Evolutionary conservation across 1,140 invertebrate species (phyloP).

Genomic region (Caligus rogercresseyi): DNA sequence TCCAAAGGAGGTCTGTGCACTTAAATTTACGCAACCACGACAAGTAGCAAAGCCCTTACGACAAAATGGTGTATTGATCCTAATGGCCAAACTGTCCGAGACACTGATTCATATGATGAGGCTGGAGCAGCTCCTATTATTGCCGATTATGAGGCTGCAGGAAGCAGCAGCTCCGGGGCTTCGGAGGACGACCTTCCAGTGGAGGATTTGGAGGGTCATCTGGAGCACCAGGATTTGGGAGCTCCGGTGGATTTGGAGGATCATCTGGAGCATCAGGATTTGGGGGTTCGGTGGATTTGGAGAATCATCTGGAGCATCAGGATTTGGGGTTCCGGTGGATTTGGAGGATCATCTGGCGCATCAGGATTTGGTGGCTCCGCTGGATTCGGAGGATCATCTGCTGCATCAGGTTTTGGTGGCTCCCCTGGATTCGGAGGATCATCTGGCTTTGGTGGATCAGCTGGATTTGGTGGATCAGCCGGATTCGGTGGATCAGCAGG

Average conservation of each 20-base stretch:
- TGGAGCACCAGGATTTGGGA: neutral
- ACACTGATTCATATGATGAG: neutral
- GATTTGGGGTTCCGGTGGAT: neutral
- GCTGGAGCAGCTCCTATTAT: neutral
- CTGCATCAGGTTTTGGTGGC: neutral
- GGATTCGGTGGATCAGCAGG: neutral
- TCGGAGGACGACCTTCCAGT: neutral
- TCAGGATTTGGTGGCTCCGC: neutral
- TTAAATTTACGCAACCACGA: constrained; percentile 16
- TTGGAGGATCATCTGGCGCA: neutral
- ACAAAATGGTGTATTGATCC: constrained; percentile 19
- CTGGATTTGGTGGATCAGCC: neutral
- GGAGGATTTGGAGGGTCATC: neutral
- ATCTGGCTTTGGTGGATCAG: neutral
- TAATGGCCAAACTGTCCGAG: neutral
- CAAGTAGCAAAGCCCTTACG: constrained; percentile 10
- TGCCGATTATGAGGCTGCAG: neutral
- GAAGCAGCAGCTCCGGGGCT: neutral
- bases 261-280: neutral
- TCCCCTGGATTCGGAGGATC: neutral
- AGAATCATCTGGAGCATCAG: neutral
- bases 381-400: neutral
- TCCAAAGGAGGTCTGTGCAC: constrained; percentile 13
- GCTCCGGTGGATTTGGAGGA: neutral
- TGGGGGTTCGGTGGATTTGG: too few species aligned